Base-by-base conservation (phyloP, 92 coral and sea anemone genomes). In the Anthopleura xanthogrammica region DNA sequence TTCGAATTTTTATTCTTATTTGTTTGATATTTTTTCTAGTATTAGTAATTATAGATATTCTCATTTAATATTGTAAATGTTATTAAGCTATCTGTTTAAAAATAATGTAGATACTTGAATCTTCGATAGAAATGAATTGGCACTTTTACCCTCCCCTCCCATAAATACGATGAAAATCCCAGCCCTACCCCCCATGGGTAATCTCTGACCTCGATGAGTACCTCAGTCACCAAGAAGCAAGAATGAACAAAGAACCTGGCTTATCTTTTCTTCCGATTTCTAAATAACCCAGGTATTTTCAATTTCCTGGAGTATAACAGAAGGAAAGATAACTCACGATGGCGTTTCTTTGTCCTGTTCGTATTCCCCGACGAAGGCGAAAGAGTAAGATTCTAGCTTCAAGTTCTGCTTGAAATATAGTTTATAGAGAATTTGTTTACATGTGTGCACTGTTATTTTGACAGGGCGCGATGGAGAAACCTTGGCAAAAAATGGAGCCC, bases 271-370 rank as follows among this genome's bases (percentile, higher is more conserved):
- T 12, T 68, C 74, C 42, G 74, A 29, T 68, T 24, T 36, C 74
- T 68, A 36, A 68, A 68, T 29, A 68, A 29, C 41, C 42, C 74
- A 68, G 74, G 74, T 10, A 36, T 36, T 11, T 68, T 8, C 19
- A 68, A 68, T 12, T n/a, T 22, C 74, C 74, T 68, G 74, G 42
- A 29, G 16, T 36, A 36, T 6, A 24, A 29, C 40, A 22, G 24
- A 68, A 50, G 22, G 24, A 12, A 50, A n/a, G n/a, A 9, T 50
- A 2, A 24, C 29, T 14, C 77, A 43, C 12, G 43, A 94, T 94
- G 98, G 98, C 98, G 58, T 94, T 94, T 87, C 90, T 94, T 75
- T 94, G 98, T 88, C 98, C 98, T 68, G 87, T 94, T 82, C 79
- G 94, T 55, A 91, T 94, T 48, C 95, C 95, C 6, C 88, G 91